Evolutionary conservation across 2,797 vertebrate genomes (phyloP).

Genomic region (Gallinago stenura): DNA sequence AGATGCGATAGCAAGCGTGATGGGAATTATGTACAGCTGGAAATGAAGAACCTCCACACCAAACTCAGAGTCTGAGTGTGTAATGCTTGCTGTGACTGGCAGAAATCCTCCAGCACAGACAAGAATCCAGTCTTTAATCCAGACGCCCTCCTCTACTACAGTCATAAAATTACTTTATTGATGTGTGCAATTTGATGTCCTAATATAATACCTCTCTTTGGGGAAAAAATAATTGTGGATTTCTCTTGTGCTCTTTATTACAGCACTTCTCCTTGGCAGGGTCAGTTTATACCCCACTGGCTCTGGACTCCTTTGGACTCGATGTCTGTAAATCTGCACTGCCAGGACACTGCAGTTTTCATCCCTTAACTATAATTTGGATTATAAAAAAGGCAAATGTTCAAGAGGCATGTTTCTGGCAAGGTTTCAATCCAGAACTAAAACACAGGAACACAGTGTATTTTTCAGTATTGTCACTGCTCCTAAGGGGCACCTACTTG

Average conservation of each 20-base stretch:
- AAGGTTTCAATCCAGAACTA: not conserved
- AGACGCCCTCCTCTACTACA: not conserved
- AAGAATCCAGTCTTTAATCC: not conserved
- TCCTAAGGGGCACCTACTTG: slow-evolving; percentile 15
- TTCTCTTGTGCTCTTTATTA: not conserved
- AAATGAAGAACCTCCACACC: not conserved
- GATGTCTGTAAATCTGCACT: not conserved
- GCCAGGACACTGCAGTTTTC: not conserved
- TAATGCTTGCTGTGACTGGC: not conserved
- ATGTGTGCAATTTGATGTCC: not conserved
- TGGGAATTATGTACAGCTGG: not conserved
- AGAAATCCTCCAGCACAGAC: not conserved
- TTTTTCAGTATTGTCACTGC: slow-evolving; percentile 23
- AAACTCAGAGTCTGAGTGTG: not conserved
- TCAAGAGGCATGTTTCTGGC: not conserved
- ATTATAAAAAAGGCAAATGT: not conserved
- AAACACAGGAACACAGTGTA: not conserved
- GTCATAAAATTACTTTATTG: not conserved
- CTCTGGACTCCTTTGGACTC: not conserved
- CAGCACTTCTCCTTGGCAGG: not conserved
- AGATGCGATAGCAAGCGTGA: not conserved
- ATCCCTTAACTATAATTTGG: not conserved
- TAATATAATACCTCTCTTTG: not conserved
- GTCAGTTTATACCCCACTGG: not conserved
- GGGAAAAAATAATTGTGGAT: not conserved